Base-by-base conservation (phyloP, 2,888 invertebrate species). In the Microplitis deprimator region DNA sequence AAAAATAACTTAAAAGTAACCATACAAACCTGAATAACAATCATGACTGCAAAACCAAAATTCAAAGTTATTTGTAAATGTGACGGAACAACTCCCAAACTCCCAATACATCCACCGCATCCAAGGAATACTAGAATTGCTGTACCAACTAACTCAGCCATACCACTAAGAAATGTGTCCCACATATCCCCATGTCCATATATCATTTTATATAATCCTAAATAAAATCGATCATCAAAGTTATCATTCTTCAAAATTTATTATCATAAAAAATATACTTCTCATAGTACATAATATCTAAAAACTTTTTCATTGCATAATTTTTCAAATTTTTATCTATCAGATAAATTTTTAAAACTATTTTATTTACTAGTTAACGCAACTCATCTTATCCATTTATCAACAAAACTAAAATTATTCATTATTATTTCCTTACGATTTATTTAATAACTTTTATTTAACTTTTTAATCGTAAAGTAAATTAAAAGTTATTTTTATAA, bases 111-210 rank as follows among this genome's bases (percentile, higher is more conserved):
- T 39, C 90, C 87, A 85, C 88, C 88, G 77, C 90, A 91, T 67
- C 90, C 90, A 40, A 90, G 65, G 39, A 89, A 85, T 6, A 90
- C 79, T 60, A 90, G 81, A 0, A 87, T 83, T 2, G 86, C 87
- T 0, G 90, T 90, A 10, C 90, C 90, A 20, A 89, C 68, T 39
- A 87, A 69, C 77, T 91, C 87, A 76, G 90, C 87, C 83, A 90
- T 79, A 82, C 90, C 87, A 81, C 81, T 67, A 80, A 85, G 39
- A 67, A 85, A 68, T 5, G 82, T 83, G 20, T 77, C 82, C 82
- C 83, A 83, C 76, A 83, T 39, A 1, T 82, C 79, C 1, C 82
- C 82, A 2, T 86, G 84, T 75, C 81, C 84, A n/a, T 84, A 80
- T 75, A 86, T 75, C 64, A 85, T 73, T 67, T 76, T 83, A 72